Evolutionary conservation across 2,888 invertebrate species (phyloP), one percentile per base, ranked within the genome.

Genomic region (Subacronicta megacephala): DNA sequence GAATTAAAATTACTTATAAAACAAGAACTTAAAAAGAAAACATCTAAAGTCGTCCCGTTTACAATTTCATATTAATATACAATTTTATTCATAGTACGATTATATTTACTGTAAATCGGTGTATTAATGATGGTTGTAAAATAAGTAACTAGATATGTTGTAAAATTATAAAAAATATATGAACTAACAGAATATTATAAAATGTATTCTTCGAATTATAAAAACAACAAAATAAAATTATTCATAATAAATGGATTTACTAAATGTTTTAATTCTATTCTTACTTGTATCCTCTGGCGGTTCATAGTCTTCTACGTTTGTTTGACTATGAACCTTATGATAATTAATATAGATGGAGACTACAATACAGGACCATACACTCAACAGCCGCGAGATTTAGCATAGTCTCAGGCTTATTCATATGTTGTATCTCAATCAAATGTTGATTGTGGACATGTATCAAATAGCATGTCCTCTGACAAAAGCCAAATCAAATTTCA

Each of bases 41-140:
- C 46, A 18, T 72, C 71, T 73, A 73, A 81, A 77, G 66, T 82
- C 86, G 85, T 88, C 87, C 88, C 77, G 77, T 88, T 82, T 87
- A 87, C 84, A 87, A 81, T 84, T 66, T 83, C 78, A 76, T 78
- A 81, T 49, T 73, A 57, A 83, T 86, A 84, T 87, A 88, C 86
- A 88, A 80, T 78, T 75, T 77, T 83, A 77, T 77, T 77, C 67
- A 77, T 81, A 79, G 46, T 47, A 80, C 82, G 67, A 67, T 74
- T 53, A 75, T 75, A 76, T 72, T 75, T 75, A 68, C 70, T 80
- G 67, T 78, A 75, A 75, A 78, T 78, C 45, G 67, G 75, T 81
- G 77, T 80, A 80, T 81, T 77, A 80, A 73, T 73, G 67, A 63
- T 62, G 69, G 72, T 61, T 73, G 71, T 75, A 65, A 68, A 42